Conservation (phyloP, 2,888 invertebrate species). For the Callyntrura sp. region DNA sequence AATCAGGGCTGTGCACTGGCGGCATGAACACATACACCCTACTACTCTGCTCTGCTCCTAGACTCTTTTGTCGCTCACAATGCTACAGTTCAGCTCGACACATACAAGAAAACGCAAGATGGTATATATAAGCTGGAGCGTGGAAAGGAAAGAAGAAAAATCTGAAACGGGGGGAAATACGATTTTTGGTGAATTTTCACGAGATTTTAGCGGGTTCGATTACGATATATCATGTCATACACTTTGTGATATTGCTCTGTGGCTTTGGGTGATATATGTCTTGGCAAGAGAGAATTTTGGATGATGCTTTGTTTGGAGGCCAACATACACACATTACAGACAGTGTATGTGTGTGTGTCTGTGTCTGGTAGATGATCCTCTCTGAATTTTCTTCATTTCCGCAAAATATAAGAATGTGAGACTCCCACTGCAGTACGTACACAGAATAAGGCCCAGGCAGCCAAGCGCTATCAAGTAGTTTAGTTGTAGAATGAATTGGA, state of each 20-base stretch:
- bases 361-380: conserved; percentile 10
- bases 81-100: background rate
- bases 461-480: background rate
- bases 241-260: conserved; percentile 80
- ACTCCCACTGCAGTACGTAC: background rate
- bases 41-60: background rate
- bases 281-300: conserved; percentile 77
- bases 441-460: background rate
- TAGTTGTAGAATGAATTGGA: background rate
- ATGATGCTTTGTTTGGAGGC: conserved; percentile 78
- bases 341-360: background rate
- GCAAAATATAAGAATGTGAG: conserved; percentile 37
- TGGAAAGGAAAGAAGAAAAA: conserved; percentile 24
- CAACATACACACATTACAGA: conserved; percentile 57
- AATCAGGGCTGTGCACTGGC: background rate
- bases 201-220: conserved; percentile 78
- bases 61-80: background rate
- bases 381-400: conserved; percentile 65
- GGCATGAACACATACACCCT: background rate
- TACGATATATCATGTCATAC: conserved; percentile 80
- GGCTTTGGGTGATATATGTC: conserved; percentile 80
- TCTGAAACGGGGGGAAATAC: conserved; percentile 53
- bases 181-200: conserved; percentile 75
- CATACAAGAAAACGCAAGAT: background rate
- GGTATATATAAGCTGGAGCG: background rate